Percentiles rank a stretch among this genome's conserved stretches.
These are phyloP conservation scores for Menura novaehollandiae DNA, from an alignment of 2,113 vertebrate species.

Conservation along the genomic window DNA sequence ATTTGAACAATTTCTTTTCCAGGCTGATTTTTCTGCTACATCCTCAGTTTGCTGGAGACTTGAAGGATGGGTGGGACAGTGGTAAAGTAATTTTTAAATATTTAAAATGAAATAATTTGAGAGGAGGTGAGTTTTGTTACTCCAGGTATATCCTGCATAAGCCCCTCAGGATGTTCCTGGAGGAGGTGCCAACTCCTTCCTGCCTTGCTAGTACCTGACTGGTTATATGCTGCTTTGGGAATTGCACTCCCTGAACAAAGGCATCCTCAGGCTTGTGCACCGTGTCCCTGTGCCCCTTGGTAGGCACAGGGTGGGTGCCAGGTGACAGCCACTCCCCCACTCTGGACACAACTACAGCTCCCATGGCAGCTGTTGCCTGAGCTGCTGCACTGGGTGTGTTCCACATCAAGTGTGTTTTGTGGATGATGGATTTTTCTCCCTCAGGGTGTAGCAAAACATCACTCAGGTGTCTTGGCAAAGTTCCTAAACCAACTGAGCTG, in stretches of 20 bases:
- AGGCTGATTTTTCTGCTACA: not conserved
- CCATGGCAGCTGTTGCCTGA: not conserved
- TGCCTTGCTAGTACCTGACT: not conserved
- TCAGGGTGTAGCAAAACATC: not conserved
- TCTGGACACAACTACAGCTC: not conserved
- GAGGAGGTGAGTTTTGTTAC: not conserved
- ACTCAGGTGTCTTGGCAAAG: not conserved
- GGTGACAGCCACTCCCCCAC: not conserved
- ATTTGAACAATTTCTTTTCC: not conserved
- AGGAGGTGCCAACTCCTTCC: not conserved
- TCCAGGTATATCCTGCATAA: not conserved
- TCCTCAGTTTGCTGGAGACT: not conserved
- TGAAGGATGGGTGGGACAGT: not conserved
- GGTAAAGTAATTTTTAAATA: not conserved
- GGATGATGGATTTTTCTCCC: not conserved
- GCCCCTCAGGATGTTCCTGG: not conserved
- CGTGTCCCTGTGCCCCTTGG: not conserved
- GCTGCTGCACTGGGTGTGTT: not conserved
- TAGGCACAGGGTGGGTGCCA: not conserved
- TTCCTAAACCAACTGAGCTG: not conserved
- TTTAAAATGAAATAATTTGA: not conserved
- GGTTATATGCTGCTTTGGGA: not conserved
- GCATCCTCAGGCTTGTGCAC: not conserved
- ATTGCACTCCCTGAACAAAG: no score
- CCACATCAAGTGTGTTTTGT: not conserved